Evolutionary conservation across 2,113 vertebrate genomes (phyloP), one percentile per base, ranked within the genome.

Genomic region (Numida meleagris): DNA sequence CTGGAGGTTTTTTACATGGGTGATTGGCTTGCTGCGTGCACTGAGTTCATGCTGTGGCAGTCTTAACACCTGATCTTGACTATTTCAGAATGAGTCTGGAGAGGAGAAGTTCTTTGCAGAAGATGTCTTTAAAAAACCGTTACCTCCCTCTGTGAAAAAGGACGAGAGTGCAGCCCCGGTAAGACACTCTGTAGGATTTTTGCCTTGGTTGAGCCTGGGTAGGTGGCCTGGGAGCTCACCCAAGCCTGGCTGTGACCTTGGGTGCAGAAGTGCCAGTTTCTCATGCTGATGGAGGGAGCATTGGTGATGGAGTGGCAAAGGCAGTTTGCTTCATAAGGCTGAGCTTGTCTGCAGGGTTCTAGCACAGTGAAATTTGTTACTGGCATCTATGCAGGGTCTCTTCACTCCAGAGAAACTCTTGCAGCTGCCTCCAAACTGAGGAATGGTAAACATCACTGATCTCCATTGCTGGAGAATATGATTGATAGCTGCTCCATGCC

Each of bases 51-150:
- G 51, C 66, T 71, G 0, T 53, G 34, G 31, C 7, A 4, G 3
- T 59, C 74, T 83, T 84, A 93, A 84, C 53, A 34, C 16, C 29
- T 74, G 3, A 19, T 80, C 46, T 75, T 25, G 40, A 27, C 50
- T 70, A 79, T 98, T 98, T 97, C 97, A 98, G 97, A 96, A 97
- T 84, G 96, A 97, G 55, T 19, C 93, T 70, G 94, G 66, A 90
- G 97, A 98, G 62, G 97, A 95, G 86, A 97, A 97, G 48, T 68
- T 92, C 13, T 80, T 97, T 65, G 95, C 95, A 71, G 99, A 99
- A 77, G 99, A 99, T 19, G 98, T 99, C 61, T 99, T 99, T 96
- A 99, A 99, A 98, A 99, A 99, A 87, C 99, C 99, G 27, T 96
- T 99, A 46, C 98, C 99, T 89, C 99, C 99, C 55, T 94, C 96